Evolutionary conservation across 2,888 invertebrate genomes (phyloP), one percentile per base, ranked within the genome.

Genomic region (Nephrocerus scutellatus): DNA sequence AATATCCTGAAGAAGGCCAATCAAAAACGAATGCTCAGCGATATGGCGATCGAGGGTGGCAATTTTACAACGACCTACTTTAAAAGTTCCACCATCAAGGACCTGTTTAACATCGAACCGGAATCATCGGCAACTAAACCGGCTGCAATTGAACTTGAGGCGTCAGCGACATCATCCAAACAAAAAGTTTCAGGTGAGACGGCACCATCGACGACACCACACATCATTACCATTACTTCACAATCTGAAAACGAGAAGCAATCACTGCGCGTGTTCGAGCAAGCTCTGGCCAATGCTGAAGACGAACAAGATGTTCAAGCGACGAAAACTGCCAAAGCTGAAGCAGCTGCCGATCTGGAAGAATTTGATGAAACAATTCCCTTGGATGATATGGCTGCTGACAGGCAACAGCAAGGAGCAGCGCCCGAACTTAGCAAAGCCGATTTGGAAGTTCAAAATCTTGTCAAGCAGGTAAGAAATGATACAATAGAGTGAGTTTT

Each of bases 1-100:
- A 99, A 99, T 71, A 99, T 98, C 57, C 71, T 98, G 58, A 95
- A 93, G 71, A 99, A 98, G 70, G 98, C 98, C 4, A 91, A 90
- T 69, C 96, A 98, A 70, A 98, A 99, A 70, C 78, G 95, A 47
- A 74, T 92, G 63, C 77, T 98, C 19, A 95, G 95, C 35, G 91
- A 95, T 70, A 77, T 97, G 61, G 96, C 98, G 31, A 98, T 99
- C 60, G 98, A 98, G 71, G 93, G 90, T 51, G 98, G 97, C 7
- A 95, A 93, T 71, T 99, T 98, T 68, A 98, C 96, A 19, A 93
- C 97, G 10, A 89, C 92, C 0, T 93, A 87, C 70, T 91, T 98
- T 72, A 89, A 92, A 43, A 64, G 84, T 76, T 79, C 87, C n/a
- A 91, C 91, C 31, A 91, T 96, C 57, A 84, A 85, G 68, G 95